phyloP scores from a whole-genome alignment of 1,140 invertebrate genomes.

The Hyphantria cunea region DNA sequence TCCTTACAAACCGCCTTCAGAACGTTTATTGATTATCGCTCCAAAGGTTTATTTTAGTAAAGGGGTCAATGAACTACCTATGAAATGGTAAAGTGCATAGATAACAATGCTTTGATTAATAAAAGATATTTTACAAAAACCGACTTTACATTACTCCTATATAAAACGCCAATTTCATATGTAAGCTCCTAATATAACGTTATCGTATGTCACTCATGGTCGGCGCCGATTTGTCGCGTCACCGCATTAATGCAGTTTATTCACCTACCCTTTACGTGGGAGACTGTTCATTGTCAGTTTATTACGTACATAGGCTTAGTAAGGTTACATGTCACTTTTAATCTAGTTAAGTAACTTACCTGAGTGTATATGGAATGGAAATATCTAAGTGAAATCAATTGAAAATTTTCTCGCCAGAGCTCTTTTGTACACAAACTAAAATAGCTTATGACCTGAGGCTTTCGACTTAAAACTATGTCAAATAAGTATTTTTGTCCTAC shows the following conservation, averaged over 20 bases:
- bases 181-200: too few species aligned
- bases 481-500: neutral
- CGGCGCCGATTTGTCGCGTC: conserved; percentile 57
- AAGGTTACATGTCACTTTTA: conserved; percentile 12
- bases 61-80: too few species aligned
- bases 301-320: conserved; percentile 16
- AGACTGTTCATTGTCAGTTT: conserved; percentile 37
- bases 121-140: too few species aligned
- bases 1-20: too few species aligned
- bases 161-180: too few species aligned
- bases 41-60: too few species aligned
- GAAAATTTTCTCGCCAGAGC: neutral
- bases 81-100: too few species aligned
- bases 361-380: neutral
- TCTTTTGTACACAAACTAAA: neutral
- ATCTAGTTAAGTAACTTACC: conserved; percentile 16
- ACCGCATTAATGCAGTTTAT: conserved; percentile 64
- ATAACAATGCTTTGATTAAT: too few species aligned
- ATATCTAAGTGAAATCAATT: neutral
- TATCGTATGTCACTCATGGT: conserved; percentile 21
- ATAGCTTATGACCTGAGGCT: too few species aligned
- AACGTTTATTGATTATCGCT: too few species aligned
- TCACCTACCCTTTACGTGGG: conserved; percentile 48
- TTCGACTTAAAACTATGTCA: too few species aligned
- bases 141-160: too few species aligned